Percentiles rank a stretch among this genome's conserved stretches.
Evolutionary conservation across 1,140 invertebrate species (phyloP).

Genomic region (Pachypeltis micranthus): DNA sequence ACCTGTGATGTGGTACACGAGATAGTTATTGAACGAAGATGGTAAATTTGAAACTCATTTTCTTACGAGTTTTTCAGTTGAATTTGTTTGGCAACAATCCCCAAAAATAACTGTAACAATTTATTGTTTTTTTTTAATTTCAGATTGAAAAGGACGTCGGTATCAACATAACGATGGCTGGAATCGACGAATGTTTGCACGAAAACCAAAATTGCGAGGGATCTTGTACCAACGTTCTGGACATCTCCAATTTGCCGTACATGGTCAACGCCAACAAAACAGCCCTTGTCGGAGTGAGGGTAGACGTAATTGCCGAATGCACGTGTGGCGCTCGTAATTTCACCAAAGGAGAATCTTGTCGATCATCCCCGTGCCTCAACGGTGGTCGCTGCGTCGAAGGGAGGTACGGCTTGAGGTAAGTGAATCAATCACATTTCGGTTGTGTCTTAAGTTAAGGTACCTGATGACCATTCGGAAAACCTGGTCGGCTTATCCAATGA

Average conservation of each 20-base stretch:
- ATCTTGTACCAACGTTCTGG: slow-evolving; percentile 84
- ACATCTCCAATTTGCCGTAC: slow-evolving; percentile 78
- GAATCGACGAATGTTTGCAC: slow-evolving; percentile 92
- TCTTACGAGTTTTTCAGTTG: no score
- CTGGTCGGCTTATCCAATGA: no score
- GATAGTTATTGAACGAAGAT: no score
- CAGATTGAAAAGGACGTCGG: slow-evolving; percentile 84
- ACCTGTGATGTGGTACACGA: no score
- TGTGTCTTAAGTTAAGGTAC: no score
- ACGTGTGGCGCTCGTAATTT: slow-evolving; percentile 86
- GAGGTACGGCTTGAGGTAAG: slow-evolving; percentile 64
- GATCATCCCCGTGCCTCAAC: slow-evolving; percentile 83
- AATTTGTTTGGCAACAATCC: no score
- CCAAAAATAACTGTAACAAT: no score
- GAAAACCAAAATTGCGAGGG: slow-evolving; percentile 92
- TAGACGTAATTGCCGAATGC: slow-evolving; percentile 79
- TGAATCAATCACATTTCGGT: no score
- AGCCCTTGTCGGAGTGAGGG: slow-evolving; percentile 80
- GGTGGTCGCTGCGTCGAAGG: slow-evolving; percentile 86
- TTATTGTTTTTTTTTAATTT: slow-evolving; percentile 23
- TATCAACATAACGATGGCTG: slow-evolving; percentile 93
- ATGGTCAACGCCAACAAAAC: slow-evolving; percentile 96
- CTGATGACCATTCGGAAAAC: no score
- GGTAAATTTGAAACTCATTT: no score
- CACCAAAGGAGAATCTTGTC: slow-evolving; percentile 75